Conservation (phyloP, 2,797 vertebrate species). For the Meda fulgida region DNA sequence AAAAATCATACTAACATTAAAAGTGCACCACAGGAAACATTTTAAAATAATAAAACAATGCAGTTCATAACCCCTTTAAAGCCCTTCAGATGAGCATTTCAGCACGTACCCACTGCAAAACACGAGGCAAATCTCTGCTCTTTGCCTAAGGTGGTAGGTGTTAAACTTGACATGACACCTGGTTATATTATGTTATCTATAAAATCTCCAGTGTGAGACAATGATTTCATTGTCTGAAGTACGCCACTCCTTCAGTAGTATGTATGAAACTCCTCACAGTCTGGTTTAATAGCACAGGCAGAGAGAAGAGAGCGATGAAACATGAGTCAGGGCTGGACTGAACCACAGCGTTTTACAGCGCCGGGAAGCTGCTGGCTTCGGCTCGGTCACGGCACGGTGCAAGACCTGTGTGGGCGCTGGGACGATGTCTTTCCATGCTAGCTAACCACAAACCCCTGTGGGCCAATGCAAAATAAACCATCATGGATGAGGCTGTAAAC, state of each 20-base stretch:
- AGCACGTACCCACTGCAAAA: not conserved
- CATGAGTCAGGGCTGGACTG: constrained; percentile 58
- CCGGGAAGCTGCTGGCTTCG: constrained; percentile 63
- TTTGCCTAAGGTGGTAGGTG: not conserved
- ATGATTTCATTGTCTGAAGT: not conserved
- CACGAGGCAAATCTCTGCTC: not conserved
- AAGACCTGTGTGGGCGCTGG: constrained; percentile 45
- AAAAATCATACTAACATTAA: too few species aligned
- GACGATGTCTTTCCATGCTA: constrained; percentile 28
- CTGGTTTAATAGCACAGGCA: constrained; percentile 32
- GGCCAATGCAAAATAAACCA: constrained; percentile 54
- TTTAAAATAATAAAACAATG: too few species aligned
- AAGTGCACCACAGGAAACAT: too few species aligned
- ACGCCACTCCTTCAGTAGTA: not conserved
- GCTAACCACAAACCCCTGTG: constrained; percentile 45
- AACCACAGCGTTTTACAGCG: constrained; percentile 65
- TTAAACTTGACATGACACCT: not conserved
- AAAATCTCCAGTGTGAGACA: not conserved
- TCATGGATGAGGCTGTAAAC: constrained; percentile 47
- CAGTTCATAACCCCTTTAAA: not conserved
- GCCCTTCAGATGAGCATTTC: not conserved
- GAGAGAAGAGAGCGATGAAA: constrained; percentile 28
- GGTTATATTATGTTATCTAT: not conserved
- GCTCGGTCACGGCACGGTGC: constrained; percentile 48
- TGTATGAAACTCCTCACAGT: not conserved